Evolutionary conservation across 1,140 invertebrate genomes (phyloP).

Genomic region (Bradynema listronoti): DNA sequence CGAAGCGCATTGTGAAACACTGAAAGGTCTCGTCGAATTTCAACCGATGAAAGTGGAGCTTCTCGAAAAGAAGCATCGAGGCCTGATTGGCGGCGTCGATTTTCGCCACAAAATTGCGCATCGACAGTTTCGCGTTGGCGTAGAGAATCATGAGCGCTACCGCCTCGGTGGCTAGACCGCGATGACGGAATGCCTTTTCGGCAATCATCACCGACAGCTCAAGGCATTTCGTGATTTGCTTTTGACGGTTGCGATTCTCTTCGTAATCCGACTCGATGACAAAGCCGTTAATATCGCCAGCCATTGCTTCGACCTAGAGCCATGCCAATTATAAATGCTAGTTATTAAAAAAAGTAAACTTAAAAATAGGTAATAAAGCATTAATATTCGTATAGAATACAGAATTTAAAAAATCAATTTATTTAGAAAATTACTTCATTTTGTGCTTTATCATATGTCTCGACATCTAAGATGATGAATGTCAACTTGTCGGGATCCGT

Average conservation of each 20-base stretch:
- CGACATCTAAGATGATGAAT: conserved; percentile 76
- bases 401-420: conserved; percentile 11
- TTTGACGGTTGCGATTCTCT: too few relatives aligned
- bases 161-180: conserved; percentile 21
- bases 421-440: conserved; percentile 62
- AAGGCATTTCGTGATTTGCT: conserved; percentile 15
- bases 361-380: not conserved
- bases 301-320: conserved; percentile 17
- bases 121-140: conserved; percentile 1
- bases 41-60: not conserved
- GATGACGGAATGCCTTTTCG: conserved; percentile 16
- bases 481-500: conserved; percentile 84
- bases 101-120: conserved; percentile 21
- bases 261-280: not conserved
- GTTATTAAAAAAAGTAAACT: not conserved
- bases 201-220: conserved; percentile 31
- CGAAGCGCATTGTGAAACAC: not conserved
- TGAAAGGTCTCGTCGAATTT: not conserved
- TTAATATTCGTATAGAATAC: conserved; percentile 3
- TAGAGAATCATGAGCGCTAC: conserved; percentile 18
- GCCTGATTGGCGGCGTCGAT: conserved; percentile 12
- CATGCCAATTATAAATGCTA: not conserved
- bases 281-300: conserved; percentile 21
- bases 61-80: conserved; percentile 17
- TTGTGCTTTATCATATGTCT: conserved; percentile 61